Evolutionary conservation across 2,888 invertebrate species (phyloP), one percentile per base, ranked within the genome.

Genomic region (Dorcus hopei): DNA sequence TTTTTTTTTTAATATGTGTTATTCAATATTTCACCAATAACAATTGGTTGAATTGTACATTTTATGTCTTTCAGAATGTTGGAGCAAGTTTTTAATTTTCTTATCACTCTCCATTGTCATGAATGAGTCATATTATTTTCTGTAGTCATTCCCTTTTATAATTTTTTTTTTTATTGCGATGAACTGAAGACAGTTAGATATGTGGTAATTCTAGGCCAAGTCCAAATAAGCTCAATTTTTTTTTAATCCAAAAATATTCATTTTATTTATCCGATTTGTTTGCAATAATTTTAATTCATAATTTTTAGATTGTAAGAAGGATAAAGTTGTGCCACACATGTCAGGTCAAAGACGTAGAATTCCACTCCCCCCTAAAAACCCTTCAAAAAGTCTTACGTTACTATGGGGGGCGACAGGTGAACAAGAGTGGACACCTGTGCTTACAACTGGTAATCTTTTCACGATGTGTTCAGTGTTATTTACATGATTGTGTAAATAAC

Each of bases 321-420:
- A 78, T 3, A 74, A 72, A 41, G 76, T 75, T 63, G 74, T 72
- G 7, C 26, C 26, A 3, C 78, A 79, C 49, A 79, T 77, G 59
- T 70, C 70, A 54, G 65, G 66, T 63, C 53, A 33, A 26, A 49
- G 58, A 4, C 19, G 49, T 9, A 67, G 54, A 54, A 55, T 50
- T 14, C 59, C 69, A 5, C 57, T 68, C 6, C 61, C 71, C 9
- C 65, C 72, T 9, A 77, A 74, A 64, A 73, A 73, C 58, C 70
- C 75, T 19, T 72, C 76, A 5, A 83, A 82, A 70, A 83, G 81
- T 68, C 81, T 90, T 51, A 90, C 91, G 0, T 79, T 91, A 38
- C 81, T 94, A 49, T 96, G 96, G 95, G 96, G 96, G 23, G 94
- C 94, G 3, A 96, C 96, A 0, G 96, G 96, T 40, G 96, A 97